Conservation (phyloP, 2,888 invertebrate genomes). For the Stenodema calcarata region DNA sequence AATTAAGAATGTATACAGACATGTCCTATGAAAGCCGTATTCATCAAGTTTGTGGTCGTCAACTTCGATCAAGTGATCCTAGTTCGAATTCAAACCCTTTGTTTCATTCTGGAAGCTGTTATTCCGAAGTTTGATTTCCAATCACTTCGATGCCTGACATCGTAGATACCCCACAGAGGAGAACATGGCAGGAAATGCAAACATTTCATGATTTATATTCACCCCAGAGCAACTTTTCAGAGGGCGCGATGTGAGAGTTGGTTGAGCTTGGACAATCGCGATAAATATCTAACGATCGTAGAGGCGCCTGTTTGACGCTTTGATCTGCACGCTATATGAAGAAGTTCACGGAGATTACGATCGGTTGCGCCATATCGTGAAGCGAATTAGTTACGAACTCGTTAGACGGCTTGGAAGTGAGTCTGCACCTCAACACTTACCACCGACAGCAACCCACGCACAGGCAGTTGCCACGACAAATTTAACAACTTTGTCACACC, state of each 20-base stretch:
- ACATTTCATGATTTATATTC: too few relatives aligned
- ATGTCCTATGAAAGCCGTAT: too few relatives aligned
- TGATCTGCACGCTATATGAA: background rate
- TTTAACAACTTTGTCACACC: too few relatives aligned
- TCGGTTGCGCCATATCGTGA: background rate
- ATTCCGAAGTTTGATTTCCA: too few relatives aligned
- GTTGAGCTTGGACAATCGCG: too few relatives aligned
- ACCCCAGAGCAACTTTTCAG: too few relatives aligned
- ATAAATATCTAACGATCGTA: background rate
- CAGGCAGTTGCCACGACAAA: background rate
- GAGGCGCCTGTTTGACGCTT: background rate
- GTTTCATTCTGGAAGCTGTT: too few relatives aligned
- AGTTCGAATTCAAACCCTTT: too few relatives aligned
- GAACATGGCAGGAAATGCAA: background rate
- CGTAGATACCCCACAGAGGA: background rate
- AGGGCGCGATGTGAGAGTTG: too few relatives aligned
- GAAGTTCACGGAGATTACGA: background rate
- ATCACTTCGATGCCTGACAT: background rate
- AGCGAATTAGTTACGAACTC: background rate
- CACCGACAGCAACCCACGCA: background rate
- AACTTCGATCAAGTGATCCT: too few relatives aligned
- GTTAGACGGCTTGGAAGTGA: background rate
- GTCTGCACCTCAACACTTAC: background rate
- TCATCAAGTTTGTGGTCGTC: too few relatives aligned
- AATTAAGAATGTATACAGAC: too few relatives aligned